Conservation (phyloP, 1,140 invertebrate genomes). For the Sarcophaga peregrina region DNA sequence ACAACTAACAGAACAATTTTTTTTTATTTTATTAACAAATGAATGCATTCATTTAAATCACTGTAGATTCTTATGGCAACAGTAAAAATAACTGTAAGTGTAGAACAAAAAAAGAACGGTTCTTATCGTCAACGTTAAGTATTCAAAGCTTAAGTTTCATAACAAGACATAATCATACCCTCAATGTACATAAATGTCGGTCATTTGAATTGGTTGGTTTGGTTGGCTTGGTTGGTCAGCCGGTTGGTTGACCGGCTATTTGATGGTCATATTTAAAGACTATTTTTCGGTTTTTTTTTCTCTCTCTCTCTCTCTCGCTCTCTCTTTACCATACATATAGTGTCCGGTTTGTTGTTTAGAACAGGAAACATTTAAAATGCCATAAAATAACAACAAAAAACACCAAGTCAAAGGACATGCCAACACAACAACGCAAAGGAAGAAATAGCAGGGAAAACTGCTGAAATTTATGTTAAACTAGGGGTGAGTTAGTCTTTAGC, state of each 20-base stretch:
- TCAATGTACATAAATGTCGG: neutral
- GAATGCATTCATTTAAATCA: no score
- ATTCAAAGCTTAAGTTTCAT: neutral
- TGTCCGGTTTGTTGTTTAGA: constrained; percentile 20
- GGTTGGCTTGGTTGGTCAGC: no score
- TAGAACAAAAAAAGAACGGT: no score
- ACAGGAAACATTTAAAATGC: constrained; percentile 19
- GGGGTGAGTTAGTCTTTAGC: neutral
- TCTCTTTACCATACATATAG: neutral
- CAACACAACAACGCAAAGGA: no score
- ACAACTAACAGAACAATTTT: no score
- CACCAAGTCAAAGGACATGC: neutral
- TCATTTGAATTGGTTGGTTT: no score
- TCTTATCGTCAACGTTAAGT: no score
- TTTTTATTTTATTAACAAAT: no score
- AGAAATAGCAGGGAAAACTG: neutral
- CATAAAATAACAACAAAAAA: constrained; percentile 24
- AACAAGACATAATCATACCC: constrained; percentile 21
- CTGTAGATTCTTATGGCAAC: no score
- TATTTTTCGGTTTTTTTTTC: neutral
- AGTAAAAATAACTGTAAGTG: no score
- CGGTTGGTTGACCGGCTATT: neutral
- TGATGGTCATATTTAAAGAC: neutral
- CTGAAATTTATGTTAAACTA: no score
- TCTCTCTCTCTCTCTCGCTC: neutral